Evolutionary conservation across 2,888 invertebrate genomes (phyloP), one percentile per base, ranked within the genome.

Genomic region (Norana najaformis): DNA sequence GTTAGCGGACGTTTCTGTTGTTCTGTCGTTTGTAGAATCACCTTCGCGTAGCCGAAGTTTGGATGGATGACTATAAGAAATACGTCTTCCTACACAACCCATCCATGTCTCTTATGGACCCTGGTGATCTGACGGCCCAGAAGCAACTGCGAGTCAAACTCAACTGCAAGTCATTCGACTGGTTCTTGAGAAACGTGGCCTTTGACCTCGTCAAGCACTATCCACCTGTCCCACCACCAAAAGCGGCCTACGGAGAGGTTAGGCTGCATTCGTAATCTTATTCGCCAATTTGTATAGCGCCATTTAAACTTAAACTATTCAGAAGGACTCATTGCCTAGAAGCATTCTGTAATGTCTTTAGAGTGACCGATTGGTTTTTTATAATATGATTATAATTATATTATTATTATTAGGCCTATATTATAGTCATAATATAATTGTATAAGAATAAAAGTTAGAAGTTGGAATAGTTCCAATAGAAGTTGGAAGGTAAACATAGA

Each of bases 31-130:
- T 83, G 85, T 93, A 97, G 97, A 98, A 98, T 95, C 98, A 97
- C 95, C 96, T 97, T 85, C 96, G 98, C 91, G 98, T 98, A 0
- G 98, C 98, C 90, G 98, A 98, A 93, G 98, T 99, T 4, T 99
- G 99, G 99, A 98, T 99, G 98, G 99, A 99, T 94, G 98, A 99
- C 93, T 99, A 98, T 94, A 97, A 97, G 2, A 96, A 98, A 92
- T 96, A 96, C 94, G 94, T 99, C 90, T 99, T 98, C 95, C 95
- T 95, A 91, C 96, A 98, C 0, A 96, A 97, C 47, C 97, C 98
- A 0, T 96, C 97, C 93, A 97, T 97, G 93, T 95, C 96, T n/a
- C 94, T 94, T 0, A 95, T 98, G 30, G 96, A 97, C 94, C 96
- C 97, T 0, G 98, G 98, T 0, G 97, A 98, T 95, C 94, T 99